Evolutionary conservation across 2,888 invertebrate species (phyloP), one percentile per base, ranked within the genome.

Genomic region (Drosophila rubida): DNA sequence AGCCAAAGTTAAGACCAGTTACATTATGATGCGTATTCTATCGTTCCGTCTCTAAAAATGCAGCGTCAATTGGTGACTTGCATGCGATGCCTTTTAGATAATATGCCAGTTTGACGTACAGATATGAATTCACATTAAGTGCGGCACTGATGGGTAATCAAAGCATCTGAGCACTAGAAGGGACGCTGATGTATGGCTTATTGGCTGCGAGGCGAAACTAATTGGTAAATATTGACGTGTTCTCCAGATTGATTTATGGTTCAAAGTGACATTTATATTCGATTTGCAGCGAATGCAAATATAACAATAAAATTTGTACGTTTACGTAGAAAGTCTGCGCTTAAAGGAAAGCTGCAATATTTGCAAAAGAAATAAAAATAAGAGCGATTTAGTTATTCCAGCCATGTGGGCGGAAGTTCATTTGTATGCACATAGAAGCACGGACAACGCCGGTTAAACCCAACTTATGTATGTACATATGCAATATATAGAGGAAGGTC

Each of bases 11-110:
- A 42, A 22, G 30, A 22, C 32, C 13, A 32, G 19, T 30, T 58
- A 42, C 41, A 50, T 58, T 58, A 50, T 42, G 14, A 58, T 23
- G 14, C 37, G 30, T 30, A 46, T 46, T 46, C 55, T 57, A 46
- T 57, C 23, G 55, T 37, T 37, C 32, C 44, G 32, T 13, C 44
- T 51, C 39, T 22, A 39, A 39, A 39, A 25, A 16, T 16, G 14
- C 35, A 25, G 27, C 51, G 23, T 51, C 51, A 51, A 39, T 9
- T 5, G 49, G 5, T 9, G 22, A 35, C n/a, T 19, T 16, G 16
- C n/a, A 41, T 45, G 46, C 9, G 46, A 46, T 57, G 46, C 13
- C 46, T 39, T 57, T 4, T 11, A 39, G 46, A 57, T 35, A 46
- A 25, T 4, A 53, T 32, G 5, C 23, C 3, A 19, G 16, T 41